Conservation (phyloP, 2,113 vertebrate species). For the Archilochus colubris region DNA sequence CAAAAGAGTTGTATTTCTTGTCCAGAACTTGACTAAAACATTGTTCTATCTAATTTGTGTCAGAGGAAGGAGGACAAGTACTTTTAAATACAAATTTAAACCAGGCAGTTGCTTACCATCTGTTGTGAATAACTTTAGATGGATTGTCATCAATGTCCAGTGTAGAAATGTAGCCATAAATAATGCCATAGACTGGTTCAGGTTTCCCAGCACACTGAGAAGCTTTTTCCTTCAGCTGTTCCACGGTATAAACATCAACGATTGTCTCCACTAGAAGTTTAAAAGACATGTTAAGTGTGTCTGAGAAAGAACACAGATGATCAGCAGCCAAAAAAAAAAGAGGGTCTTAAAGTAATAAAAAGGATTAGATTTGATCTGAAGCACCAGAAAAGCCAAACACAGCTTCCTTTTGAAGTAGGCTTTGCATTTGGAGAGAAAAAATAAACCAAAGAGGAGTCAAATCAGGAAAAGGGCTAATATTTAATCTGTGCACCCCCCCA, state of each 20-base stretch:
- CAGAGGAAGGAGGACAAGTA: background rate
- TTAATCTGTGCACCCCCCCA: background rate
- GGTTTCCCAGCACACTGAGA: constrained; percentile 73
- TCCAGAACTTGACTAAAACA: background rate
- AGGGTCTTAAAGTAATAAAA: background rate
- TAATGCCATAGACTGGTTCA: constrained; percentile 82
- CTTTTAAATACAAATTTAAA: background rate
- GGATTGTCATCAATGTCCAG: constrained; percentile 84
- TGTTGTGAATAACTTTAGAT: constrained; percentile 83
- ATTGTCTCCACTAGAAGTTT: constrained; percentile 85
- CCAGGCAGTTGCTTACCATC: constrained; percentile 81
- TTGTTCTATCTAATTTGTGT: background rate
- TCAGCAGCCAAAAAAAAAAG: background rate
- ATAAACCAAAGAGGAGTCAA: background rate
- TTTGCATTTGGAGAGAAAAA: background rate
- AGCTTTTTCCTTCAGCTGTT: constrained; percentile 77
- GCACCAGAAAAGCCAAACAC: background rate
- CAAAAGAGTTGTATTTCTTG: background rate
- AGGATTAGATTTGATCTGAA: background rate
- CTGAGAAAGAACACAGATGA: background rate
- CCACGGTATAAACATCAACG: constrained; percentile 84
- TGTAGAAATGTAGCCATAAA: constrained; percentile 88
- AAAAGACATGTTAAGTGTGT: background rate
- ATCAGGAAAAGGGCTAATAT: background rate
- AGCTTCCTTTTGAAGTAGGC: background rate